Evolutionary conservation across 2,113 vertebrate species (phyloP).

Genomic region (Maccullochella peelii): DNA sequence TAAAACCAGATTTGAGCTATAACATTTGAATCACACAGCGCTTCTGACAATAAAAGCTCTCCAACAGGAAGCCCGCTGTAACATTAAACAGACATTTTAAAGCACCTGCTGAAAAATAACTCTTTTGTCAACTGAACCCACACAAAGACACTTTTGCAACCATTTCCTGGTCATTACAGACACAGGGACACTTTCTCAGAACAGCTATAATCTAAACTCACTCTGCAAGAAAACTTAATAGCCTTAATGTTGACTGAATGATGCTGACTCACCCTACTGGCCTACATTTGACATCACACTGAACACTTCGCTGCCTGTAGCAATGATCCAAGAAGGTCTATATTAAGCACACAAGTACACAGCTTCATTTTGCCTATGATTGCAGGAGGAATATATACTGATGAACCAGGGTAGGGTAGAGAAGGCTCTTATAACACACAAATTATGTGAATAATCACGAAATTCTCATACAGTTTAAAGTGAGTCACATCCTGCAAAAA

Average conservation of each 20-base stretch:
- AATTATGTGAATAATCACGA: not conserved
- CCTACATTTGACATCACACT: conserved; percentile 8
- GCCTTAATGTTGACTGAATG: not conserved
- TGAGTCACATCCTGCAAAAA: not conserved
- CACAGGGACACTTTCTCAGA: not conserved
- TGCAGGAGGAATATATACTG: not conserved
- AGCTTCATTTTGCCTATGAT: not conserved
- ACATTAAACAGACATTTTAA: not conserved
- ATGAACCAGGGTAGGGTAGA: not conserved
- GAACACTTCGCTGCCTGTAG: conserved; percentile 1
- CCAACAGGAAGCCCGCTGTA: not conserved
- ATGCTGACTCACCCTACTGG: conserved; percentile 40
- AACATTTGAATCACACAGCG: not conserved
- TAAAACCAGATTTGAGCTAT: not conserved
- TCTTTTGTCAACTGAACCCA: not conserved
- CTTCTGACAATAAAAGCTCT: not conserved
- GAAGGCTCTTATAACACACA: not conserved
- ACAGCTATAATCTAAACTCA: not conserved
- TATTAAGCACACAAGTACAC: not conserved
- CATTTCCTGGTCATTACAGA: conserved; percentile 6
- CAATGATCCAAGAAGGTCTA: not conserved
- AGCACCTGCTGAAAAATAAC: not conserved
- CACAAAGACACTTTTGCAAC: not conserved
- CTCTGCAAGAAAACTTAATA: not conserved
- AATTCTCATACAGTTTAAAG: not conserved